These are phyloP conservation scores for Anguilla pacifica DNA, from an alignment of 2,797 vertebrate species.

Conservation along the genomic window DNA sequence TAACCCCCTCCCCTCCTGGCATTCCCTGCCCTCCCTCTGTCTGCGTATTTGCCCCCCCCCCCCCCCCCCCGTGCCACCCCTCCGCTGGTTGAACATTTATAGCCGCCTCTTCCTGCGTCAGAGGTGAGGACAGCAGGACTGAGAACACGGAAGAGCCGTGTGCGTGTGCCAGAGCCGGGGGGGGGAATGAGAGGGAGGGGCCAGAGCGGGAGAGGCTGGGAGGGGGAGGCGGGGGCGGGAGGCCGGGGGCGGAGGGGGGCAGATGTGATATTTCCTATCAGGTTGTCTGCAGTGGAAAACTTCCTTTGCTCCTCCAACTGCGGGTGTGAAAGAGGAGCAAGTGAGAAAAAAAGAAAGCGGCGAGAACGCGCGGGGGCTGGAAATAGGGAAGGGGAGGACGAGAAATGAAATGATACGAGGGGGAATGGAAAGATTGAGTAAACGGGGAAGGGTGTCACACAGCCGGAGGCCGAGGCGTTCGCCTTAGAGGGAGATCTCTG, in stretches of 20 bases:
- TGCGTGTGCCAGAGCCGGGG: slow-evolving; percentile 38
- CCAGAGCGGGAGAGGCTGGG: slow-evolving; percentile 31
- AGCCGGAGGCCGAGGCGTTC: not conserved
- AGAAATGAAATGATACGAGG: not conserved
- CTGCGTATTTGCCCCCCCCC: not conserved
- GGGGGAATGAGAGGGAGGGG: slow-evolving; percentile 38
- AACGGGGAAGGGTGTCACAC: not conserved
- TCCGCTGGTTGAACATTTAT: slow-evolving; percentile 38
- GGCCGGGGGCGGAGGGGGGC: slow-evolving; percentile 30
- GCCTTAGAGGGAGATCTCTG: not conserved
- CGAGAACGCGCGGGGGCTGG: not conserved
- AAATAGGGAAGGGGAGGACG: not conserved
- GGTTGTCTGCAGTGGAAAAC: slow-evolving; percentile 43
- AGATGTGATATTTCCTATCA: slow-evolving; percentile 58
- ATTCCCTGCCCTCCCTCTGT: slow-evolving; percentile 30
- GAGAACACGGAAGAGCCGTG: slow-evolving; percentile 26
- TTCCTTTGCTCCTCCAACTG: slow-evolving; percentile 25
- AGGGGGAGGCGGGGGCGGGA: too few relatives aligned
- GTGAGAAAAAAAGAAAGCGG: slow-evolving; percentile 31
- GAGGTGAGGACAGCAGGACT: slow-evolving; percentile 6
- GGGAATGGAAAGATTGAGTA: not conserved
- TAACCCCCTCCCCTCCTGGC: slow-evolving; percentile 44
- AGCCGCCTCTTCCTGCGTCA: slow-evolving; percentile 44
- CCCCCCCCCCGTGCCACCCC: not conserved
- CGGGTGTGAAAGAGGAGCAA: slow-evolving; percentile 35